These are phyloP conservation scores for Chelonus formosanus DNA, from an alignment of 2,888 invertebrate genomes.

Conservation along the genomic window DNA sequence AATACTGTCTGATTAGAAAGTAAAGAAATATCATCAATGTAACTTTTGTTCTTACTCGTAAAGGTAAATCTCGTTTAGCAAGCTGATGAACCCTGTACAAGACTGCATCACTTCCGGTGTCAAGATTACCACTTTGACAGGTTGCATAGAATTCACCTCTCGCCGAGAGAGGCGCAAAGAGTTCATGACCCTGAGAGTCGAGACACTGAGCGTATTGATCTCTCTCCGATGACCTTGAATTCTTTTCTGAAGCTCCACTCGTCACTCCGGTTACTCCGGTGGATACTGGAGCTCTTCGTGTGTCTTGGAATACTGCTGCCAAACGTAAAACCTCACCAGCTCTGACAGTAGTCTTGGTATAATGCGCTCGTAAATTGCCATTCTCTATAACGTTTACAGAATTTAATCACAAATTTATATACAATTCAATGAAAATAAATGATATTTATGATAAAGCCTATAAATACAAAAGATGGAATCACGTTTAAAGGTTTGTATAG, in stretches of 20 bases:
- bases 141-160: conserved; percentile 68
- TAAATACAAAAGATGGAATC: neutral
- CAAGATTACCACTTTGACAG: conserved; percentile 63
- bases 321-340: conserved; percentile 67
- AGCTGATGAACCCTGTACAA: conserved; percentile 67
- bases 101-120: conserved; percentile 63
- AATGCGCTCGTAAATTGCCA: conserved; percentile 62
- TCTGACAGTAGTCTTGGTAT: conserved; percentile 65
- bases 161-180: conserved; percentile 67
- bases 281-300: conserved; percentile 57
- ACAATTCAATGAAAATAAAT: conserved; percentile 19
- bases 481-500: conserved; percentile 40
- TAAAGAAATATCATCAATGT: neutral
- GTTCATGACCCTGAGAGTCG: conserved; percentile 61
- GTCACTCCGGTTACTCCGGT: conserved; percentile 55
- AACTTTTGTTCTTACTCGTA: conserved; percentile 53
- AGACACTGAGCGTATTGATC: conserved; percentile 68
- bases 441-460: conserved; percentile 19
- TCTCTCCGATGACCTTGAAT: conserved; percentile 59
- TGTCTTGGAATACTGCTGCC: conserved; percentile 69
- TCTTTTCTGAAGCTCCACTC: conserved; percentile 57
- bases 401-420: conserved; percentile 11
- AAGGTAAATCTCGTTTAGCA: conserved; percentile 65
- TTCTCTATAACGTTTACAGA: conserved; percentile 48
- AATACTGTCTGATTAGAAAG: conserved; percentile 3